Base-by-base conservation (phyloP, 2,888 invertebrate genomes). In the Leucophora obtusa region DNA sequence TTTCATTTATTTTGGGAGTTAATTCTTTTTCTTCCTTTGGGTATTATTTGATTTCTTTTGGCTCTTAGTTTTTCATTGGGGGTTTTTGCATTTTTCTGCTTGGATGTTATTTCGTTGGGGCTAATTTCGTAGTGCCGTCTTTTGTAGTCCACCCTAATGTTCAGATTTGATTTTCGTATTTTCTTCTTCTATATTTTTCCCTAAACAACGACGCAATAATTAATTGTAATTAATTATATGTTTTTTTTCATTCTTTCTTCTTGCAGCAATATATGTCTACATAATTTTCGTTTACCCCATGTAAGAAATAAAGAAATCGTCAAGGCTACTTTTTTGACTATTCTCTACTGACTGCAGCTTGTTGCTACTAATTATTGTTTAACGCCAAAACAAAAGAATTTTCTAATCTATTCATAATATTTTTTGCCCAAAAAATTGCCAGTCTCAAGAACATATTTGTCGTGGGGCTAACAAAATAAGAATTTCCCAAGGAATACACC, bases 151-250 rank as follows among this genome's bases (percentile, higher is more conserved):
- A 28, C 28, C 28, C 28, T 28, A 28, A 28, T 6, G 4, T 28
- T 6, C 28, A 28, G 5, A 28, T 3, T 28, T 6, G 3, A 28
- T 28, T 28, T 28, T 6, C 14, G 58, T 9, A 33, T 60, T 60
- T 11, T 47, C 17, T 15, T 43, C 10, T 59, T 43, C 10, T 43
- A 47, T 21, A 50, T n/a, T 50, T 47, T 51, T 43, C 63, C 28
- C 63, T 65, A 21, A 38, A 66, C 28, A 9, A 58, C 66, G 47
- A 51, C 65, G 72, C 72, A 70, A 77, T 70, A 62, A 77, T 81
- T 77, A 81, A 81, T 81, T 81, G 73, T 77, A 77, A 81, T 81
- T 77, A 77, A 81, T 81, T 73, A 65, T 73, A 65, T 81, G 76
- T 58, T 69, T 56, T 60, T 74, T 53, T 56, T 66, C n/a, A 28